Conservation (phyloP, 1,140 invertebrate genomes). For the Archivesica marissinica region DNA sequence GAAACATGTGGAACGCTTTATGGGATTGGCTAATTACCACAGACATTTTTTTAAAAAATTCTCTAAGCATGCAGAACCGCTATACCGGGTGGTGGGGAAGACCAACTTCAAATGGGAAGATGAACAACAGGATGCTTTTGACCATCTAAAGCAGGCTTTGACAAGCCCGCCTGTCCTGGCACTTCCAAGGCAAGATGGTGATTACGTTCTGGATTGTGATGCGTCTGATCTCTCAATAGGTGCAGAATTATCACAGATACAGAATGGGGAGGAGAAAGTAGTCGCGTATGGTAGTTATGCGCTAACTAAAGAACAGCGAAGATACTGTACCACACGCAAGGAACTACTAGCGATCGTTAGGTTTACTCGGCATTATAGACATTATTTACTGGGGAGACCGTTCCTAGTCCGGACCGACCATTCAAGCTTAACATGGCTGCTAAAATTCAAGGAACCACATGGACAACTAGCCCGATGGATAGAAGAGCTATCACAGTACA, state of each 20-base stretch:
- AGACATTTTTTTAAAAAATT: slow-evolving; percentile 17
- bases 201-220: slow-evolving; percentile 82
- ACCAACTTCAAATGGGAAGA: not conserved
- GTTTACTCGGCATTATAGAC: slow-evolving; percentile 49
- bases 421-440: slow-evolving; percentile 9
- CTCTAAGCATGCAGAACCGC: slow-evolving; percentile 7
- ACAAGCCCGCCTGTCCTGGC: slow-evolving; percentile 65
- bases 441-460: slow-evolving; percentile 22
- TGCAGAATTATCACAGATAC: slow-evolving; percentile 80
- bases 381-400: not conserved
- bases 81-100: slow-evolving; percentile 23
- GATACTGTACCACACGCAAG: slow-evolving; percentile 48
- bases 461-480: slow-evolving; percentile 66
- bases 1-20: no score
- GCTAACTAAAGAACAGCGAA: slow-evolving; percentile 20
- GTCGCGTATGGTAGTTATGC: slow-evolving; percentile 46
- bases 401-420: slow-evolving; percentile 12
- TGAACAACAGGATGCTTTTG: not conserved
- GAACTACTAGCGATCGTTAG: slow-evolving; percentile 59
- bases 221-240: slow-evolving; percentile 81
- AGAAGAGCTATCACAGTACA: slow-evolving; percentile 64
- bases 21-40: slow-evolving; percentile 29
- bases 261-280: slow-evolving; percentile 63
- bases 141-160: slow-evolving; percentile 68
- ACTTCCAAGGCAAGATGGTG: slow-evolving; percentile 74